A percentile compares a stretch with the other conserved stretches of the same genome.
Conservation (phyloP, 37 sponge, comb jelly and placozoan genomes). For the Spongilla lacustris region DNA sequence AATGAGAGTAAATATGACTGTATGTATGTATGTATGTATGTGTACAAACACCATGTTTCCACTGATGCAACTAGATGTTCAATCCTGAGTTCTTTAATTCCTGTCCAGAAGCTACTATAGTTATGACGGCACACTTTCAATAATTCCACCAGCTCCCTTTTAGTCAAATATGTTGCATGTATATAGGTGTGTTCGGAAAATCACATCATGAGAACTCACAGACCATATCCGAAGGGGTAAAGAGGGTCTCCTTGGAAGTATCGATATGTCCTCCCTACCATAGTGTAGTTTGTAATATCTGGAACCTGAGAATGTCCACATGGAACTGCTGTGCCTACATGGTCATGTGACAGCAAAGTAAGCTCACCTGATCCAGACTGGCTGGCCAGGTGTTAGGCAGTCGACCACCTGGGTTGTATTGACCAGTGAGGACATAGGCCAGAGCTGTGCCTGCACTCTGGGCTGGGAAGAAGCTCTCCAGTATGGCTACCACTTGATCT, state of each 20-base stretch:
- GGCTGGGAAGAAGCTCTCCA: constrained; percentile 54
- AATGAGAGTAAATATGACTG: no score
- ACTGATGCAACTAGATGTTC: no score
- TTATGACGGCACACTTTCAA: no score
- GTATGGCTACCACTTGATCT: constrained; percentile 38
- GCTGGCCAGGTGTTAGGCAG: constrained; percentile 72
- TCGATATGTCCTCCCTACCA: constrained; percentile 63
- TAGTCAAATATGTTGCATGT: not conserved
- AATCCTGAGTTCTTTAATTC: no score
- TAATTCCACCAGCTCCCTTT: not conserved
- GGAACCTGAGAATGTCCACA: constrained; percentile 28
- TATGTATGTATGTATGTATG: no score
- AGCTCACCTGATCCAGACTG: constrained; percentile 41
- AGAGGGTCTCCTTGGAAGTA: constrained; percentile 51
- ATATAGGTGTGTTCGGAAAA: not conserved
- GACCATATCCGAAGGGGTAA: constrained; percentile 72
- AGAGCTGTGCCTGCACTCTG: constrained; percentile 50
- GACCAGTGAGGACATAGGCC: constrained; percentile 33
- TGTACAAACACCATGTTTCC: no score
- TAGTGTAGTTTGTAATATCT: constrained; percentile 61
- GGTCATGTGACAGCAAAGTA: not conserved
- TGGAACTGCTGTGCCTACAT: not conserved
- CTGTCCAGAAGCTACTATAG: no score
- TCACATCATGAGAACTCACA: constrained; percentile 14
- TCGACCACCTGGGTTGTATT: constrained; percentile 46